Conservation (phyloP, 2,888 invertebrate species). For the Rhogogaster chlorosoma region DNA sequence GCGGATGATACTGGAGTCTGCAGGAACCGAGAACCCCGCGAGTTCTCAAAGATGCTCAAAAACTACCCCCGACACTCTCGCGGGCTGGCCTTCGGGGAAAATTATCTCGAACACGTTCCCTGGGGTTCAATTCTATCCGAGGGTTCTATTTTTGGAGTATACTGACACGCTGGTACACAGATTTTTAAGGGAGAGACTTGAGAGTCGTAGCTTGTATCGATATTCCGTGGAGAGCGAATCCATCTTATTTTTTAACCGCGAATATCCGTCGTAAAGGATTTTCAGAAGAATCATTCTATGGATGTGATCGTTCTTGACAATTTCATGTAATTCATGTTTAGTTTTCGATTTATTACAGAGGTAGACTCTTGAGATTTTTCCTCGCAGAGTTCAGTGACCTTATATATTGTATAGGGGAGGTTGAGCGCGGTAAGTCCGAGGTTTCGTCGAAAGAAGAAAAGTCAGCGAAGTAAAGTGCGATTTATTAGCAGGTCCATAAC, state of each 20-base stretch:
- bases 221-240: not conserved
- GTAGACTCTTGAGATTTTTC: not conserved
- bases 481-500: slow-evolving; percentile 62
- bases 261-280: not conserved
- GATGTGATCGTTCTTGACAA: not conserved
- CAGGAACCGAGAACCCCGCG: not conserved
- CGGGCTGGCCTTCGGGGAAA: not conserved
- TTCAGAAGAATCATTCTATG: not conserved
- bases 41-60: not conserved
- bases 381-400: not conserved
- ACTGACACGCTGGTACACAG: not conserved
- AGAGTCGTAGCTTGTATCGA: not conserved
- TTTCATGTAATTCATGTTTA: not conserved
- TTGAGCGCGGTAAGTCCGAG: not conserved
- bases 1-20: not conserved
- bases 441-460: not conserved
- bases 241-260: not conserved
- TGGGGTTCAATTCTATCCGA: not conserved
- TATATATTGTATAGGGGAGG: not conserved
- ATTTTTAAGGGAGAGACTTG: not conserved
- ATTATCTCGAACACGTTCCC: not conserved
- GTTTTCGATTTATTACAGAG: not conserved
- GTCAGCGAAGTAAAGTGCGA: slow-evolving; percentile 45
- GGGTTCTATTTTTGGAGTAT: not conserved
- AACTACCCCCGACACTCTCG: not conserved